These are phyloP conservation scores for Eremobia ochroleuca DNA, from an alignment of 2,888 invertebrate species.

Conservation along the genomic window DNA sequence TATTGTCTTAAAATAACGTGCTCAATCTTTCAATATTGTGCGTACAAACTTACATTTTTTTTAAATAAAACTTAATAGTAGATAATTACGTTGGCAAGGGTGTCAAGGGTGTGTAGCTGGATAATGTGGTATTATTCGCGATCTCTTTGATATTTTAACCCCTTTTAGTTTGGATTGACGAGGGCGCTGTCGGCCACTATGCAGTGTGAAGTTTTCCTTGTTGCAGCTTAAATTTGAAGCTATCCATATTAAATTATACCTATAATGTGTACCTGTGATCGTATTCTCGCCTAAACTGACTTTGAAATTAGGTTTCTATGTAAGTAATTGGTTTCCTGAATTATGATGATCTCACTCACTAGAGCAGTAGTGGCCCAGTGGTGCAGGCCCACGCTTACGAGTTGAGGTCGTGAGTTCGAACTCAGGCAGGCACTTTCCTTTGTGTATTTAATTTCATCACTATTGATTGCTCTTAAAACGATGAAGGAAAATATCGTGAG, in stretches of 20 bases:
- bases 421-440: too few relatives aligned
- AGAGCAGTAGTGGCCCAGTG: too few relatives aligned
- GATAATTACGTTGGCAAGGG: neutral
- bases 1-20: neutral
- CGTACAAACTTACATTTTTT: neutral
- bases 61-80: neutral
- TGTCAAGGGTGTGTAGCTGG: neutral
- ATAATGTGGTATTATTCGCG: neutral
- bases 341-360: too few relatives aligned
- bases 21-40: neutral
- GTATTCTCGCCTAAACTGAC: neutral
- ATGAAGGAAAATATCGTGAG: too few relatives aligned
- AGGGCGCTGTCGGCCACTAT: neutral
- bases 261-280: neutral
- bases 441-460: too few relatives aligned
- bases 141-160: constrained; percentile 13
- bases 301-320: neutral
- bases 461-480: too few relatives aligned
- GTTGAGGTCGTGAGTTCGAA: too few relatives aligned
- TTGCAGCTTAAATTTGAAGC: neutral
- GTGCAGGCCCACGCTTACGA: too few relatives aligned
- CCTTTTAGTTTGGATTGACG: constrained; percentile 12
- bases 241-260: neutral
- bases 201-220: neutral
- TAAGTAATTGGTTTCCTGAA: neutral